Base-by-base conservation (phyloP, 2,797 vertebrate genomes). In the Gephyroberyx darwinii region DNA sequence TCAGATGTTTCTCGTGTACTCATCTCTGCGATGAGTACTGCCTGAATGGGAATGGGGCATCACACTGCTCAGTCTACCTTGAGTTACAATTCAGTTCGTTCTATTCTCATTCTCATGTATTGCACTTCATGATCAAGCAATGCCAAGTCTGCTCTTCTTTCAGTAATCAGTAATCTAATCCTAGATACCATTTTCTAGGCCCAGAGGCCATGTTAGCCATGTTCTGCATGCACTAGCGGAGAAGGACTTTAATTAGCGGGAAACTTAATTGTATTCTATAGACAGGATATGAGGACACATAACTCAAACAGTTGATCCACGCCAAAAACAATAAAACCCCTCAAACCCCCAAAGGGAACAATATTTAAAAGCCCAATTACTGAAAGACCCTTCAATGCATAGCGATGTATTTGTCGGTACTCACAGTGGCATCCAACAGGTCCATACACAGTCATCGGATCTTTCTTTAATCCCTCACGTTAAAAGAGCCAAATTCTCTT, bases 41-140 rank as follows among this genome's bases (percentile, higher is more conserved):
- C 61, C 50, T 51, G 6, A 65, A 48, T 10, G 47, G 57, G 54
- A 61, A 50, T 51, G 37, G 56, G 14, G 45, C 14, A 47, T 47
- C 9, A 5, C 3, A 5, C 35, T 63, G 4, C 19, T 35, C 30
- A 64, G 5, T n/a, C 19, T 13, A 30, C 31, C 37, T 13, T 10
- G 0, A 5, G 33, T 13, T 37, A 10, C 52, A 37, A 55, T 62
- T n/a, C 7, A 35, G 14, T 64, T 58, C 54, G 45, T 60, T 41
- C 30, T 20, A 58, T 30, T 26, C 26, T 26, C 26, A 26, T 4
- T 26, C 26, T 26, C 26, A 54, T 26, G 77, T 86, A 83, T 88
- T 90, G 86, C 84, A 89, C 86, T 75, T 77, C 7, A 35, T 59
- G 30, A 57, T 66, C 33, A 74, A 75, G 60, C 65, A 47, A 65